Conservation (phyloP, 2,797 vertebrate genomes). For the Esox lucius region DNA sequence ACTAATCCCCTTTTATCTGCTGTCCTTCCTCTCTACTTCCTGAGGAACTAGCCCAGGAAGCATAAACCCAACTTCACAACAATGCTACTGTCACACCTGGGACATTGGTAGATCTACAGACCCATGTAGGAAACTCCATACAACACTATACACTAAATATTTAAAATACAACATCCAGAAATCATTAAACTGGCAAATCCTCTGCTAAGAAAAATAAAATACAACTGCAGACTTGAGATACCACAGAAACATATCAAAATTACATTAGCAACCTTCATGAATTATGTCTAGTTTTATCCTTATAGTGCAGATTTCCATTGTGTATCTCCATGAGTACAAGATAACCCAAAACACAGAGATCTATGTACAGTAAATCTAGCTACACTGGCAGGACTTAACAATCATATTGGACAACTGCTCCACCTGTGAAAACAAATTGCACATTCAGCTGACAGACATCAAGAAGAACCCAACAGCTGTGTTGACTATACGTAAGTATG, state of each 20-base stretch:
- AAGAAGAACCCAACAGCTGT: background rate
- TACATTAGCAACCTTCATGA: background rate
- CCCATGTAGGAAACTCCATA: background rate
- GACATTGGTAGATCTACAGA: background rate
- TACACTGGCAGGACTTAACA: conserved; percentile 81
- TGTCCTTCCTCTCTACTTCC: background rate
- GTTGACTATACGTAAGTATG: background rate
- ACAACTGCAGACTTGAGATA: background rate
- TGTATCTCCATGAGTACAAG: background rate
- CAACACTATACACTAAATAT: background rate
- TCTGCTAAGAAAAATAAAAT: background rate
- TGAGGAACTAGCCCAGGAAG: background rate
- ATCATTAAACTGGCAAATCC: background rate
- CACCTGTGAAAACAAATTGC: conserved; percentile 51
- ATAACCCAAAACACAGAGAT: background rate
- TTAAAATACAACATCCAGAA: background rate
- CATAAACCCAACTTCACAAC: background rate
- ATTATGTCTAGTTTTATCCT: background rate
- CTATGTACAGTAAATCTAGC: conserved; percentile 58
- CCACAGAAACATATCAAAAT: background rate
- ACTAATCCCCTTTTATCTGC: background rate
- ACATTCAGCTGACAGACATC: background rate
- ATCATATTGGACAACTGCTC: conserved; percentile 82
- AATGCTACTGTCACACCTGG: background rate
- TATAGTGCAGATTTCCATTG: background rate